Evolutionary conservation across 2,113 vertebrate genomes (phyloP).

Genomic region (Dipodomys spectabilis): DNA sequence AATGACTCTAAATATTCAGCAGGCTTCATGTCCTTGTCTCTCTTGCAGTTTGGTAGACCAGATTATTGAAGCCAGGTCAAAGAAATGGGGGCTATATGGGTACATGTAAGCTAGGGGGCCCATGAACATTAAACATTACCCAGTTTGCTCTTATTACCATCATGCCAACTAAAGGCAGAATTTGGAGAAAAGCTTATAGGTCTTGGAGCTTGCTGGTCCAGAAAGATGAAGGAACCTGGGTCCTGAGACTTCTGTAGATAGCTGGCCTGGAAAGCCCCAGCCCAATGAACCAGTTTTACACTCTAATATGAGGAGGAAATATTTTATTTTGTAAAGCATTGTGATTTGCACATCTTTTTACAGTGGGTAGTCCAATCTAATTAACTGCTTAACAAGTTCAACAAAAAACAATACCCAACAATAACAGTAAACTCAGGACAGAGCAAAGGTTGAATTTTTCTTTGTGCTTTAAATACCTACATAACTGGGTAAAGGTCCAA

Average conservation of each 20-base stretch:
- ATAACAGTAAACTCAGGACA: not conserved
- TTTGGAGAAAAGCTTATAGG: not conserved
- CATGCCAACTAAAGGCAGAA: not conserved
- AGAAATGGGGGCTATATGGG: not conserved
- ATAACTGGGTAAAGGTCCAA: not conserved
- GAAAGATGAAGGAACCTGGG: not conserved
- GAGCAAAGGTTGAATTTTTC: not conserved
- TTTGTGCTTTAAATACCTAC: not conserved
- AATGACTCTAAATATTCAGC: not conserved
- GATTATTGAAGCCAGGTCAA: conserved; percentile 1
- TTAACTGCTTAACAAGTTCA: not conserved
- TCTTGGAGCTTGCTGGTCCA: not conserved
- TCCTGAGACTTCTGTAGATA: not conserved
- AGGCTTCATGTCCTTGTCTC: not conserved
- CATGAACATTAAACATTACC: not conserved
- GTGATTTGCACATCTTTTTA: not conserved
- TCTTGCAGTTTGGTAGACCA: not conserved
- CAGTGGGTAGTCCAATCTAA: not conserved
- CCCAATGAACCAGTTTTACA: not conserved
- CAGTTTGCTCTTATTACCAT: not conserved
- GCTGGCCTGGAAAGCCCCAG: not conserved
- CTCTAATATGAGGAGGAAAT: not conserved
- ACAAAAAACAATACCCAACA: too few species aligned
- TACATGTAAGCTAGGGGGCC: not conserved
- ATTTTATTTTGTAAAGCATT: not conserved